Percentiles rank a stretch among this genome's conserved stretches.
phyloP scores from a whole-genome alignment of 2,113 vertebrate genomes.

The Cairina moschata region DNA sequence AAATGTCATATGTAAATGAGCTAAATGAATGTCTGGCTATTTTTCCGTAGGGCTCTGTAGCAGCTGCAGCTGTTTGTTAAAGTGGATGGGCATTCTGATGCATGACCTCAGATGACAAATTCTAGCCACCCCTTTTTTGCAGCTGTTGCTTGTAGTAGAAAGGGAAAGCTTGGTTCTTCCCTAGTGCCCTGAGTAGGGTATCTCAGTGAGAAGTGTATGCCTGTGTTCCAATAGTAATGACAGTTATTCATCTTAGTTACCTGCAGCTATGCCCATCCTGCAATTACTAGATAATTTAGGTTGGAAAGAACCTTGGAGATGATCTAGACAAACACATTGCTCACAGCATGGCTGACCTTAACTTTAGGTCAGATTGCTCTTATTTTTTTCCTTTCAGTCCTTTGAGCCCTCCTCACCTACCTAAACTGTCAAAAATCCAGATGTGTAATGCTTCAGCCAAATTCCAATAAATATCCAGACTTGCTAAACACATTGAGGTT shows the following conservation, averaged over 20 bases:
- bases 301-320: not conserved
- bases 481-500: not conserved
- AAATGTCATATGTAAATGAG: not conserved
- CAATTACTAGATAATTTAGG: not conserved
- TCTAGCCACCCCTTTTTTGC: not conserved
- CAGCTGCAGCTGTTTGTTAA: not conserved
- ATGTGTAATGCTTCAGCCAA: accelerated
- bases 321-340: not conserved
- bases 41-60: not conserved
- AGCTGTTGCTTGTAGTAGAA: not conserved
- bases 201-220: not conserved
- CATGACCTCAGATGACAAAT: not conserved
- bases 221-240: not conserved
- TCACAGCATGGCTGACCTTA: not conserved
- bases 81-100: not conserved
- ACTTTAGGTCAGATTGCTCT: not conserved
- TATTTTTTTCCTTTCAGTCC: not conserved
- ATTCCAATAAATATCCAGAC: not conserved
- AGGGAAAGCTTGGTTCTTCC: not conserved
- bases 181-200: not conserved
- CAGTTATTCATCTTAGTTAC: not conserved
- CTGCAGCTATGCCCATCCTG: not conserved
- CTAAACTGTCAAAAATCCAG: not conserved
- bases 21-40: not conserved
- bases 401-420: not conserved